These are phyloP conservation scores for Mormyrus iriodes DNA, from an alignment of 2,113 vertebrate genomes.

Conservation along the genomic window DNA sequence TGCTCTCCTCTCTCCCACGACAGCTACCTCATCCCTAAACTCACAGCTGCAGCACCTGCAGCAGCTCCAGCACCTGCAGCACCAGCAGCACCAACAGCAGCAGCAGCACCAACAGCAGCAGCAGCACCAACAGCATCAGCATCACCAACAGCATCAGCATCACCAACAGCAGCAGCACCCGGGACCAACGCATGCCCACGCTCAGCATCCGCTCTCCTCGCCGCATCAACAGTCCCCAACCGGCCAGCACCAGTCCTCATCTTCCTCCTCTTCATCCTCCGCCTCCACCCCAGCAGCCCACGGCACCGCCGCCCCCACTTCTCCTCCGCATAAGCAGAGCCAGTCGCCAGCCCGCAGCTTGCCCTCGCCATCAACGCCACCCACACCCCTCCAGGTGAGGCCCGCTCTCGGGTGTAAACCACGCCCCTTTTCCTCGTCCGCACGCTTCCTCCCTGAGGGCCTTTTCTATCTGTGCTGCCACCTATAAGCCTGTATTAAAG, in stretches of 20 bases:
- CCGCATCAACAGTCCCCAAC: constrained; percentile 67
- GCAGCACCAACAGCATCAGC: constrained; percentile 91
- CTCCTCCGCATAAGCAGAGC: constrained; percentile 79
- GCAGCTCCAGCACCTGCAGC: constrained; percentile 92
- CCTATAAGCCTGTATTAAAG: not conserved
- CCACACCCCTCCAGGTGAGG: constrained; percentile 83
- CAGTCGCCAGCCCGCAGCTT: constrained; percentile 86
- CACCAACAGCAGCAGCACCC: constrained; percentile 53
- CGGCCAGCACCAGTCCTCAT: constrained; percentile 61
- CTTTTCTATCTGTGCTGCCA: not conserved
- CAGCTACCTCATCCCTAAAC: constrained; percentile 99
- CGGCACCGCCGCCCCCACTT: constrained; percentile 51
- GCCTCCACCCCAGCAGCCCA: constrained; percentile 64
- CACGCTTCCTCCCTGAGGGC: not conserved
- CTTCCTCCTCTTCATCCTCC: constrained; percentile 58
- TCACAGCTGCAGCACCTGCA: constrained; percentile 97
- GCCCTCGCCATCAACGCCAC: constrained; percentile 83
- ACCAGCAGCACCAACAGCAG: constrained; percentile 81
- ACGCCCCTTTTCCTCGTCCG: not conserved
- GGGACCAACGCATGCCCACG: constrained; percentile 44
- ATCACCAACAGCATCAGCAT: constrained; percentile 72
- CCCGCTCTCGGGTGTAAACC: not conserved
- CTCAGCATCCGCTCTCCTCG: constrained; percentile 48
- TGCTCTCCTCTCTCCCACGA: constrained; percentile 28
- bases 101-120: constrained; percentile 70